Evolutionary conservation across 2,797 vertebrate genomes (phyloP).

Genomic region (Eremophila alpestris): DNA sequence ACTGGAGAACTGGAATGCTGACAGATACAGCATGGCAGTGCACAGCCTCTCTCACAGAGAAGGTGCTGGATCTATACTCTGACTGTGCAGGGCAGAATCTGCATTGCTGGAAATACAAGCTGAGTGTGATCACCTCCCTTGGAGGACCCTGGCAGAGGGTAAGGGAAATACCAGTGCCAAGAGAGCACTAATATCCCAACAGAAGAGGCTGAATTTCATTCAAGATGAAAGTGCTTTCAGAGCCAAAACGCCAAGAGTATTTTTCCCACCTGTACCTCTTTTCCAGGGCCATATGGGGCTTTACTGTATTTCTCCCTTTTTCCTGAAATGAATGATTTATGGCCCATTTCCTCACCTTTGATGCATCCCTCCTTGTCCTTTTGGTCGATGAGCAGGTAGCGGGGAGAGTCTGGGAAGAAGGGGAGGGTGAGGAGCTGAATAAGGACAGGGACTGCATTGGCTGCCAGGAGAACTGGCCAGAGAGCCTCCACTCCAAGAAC

Average conservation of each 20-base stretch:
- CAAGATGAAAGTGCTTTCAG: not conserved
- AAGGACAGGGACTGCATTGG: slow-evolving; percentile 70
- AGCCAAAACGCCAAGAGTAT: not conserved
- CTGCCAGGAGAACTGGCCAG: slow-evolving; percentile 80
- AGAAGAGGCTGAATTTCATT: not conserved
- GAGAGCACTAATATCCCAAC: not conserved
- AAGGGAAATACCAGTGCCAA: not conserved
- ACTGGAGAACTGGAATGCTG: not conserved
- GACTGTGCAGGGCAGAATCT: not conserved
- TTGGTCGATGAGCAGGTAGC: slow-evolving; percentile 85
- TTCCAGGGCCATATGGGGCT: not conserved
- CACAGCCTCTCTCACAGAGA: not conserved
- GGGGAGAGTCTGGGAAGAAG: slow-evolving; percentile 86
- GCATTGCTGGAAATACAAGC: not conserved
- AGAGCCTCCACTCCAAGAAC: slow-evolving; percentile 78
- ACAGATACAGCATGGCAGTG: not conserved
- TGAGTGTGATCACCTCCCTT: not conserved
- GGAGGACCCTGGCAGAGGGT: not conserved
- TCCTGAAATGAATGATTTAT: not conserved
- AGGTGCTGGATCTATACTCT: not conserved
- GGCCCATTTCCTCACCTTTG: slow-evolving; percentile 73
- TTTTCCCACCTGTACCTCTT: not conserved
- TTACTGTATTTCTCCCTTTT: not conserved
- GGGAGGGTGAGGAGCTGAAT: slow-evolving; percentile 78
- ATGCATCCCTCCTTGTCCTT: slow-evolving; percentile 77